phyloP scores from a whole-genome alignment of 1,140 invertebrate genomes.

The Drosophila kepulauana region DNA sequence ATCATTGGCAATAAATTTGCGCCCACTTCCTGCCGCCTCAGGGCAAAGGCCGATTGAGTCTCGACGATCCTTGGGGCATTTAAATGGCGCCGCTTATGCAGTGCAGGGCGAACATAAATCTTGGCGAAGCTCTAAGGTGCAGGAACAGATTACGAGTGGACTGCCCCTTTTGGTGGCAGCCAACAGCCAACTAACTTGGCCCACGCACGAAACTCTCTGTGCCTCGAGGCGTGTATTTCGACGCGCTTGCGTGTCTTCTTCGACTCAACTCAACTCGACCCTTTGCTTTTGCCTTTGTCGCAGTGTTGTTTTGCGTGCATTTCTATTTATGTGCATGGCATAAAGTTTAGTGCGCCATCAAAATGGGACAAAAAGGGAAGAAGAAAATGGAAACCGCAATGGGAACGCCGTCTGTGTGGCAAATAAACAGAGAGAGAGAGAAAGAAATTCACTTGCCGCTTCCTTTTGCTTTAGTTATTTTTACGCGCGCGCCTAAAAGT shows the following conservation, averaged over 20 bases:
- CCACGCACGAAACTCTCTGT: conserved; percentile 24
- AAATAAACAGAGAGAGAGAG: conserved; percentile 41
- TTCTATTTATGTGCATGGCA: conserved; percentile 77
- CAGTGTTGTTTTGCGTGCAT: conserved; percentile 63
- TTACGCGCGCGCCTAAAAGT: conserved; percentile 71
- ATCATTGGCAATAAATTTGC: conserved; percentile 75
- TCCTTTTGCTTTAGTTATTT: conserved; percentile 37
- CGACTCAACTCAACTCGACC: conserved; percentile 1
- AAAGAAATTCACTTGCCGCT: conserved; percentile 31
- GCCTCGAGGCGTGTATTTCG: conserved; percentile 11
- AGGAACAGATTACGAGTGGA: conserved; percentile 64
- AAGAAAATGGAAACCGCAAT: conserved; percentile 7
- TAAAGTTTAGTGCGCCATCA: conserved; percentile 78
- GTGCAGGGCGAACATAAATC: conserved; percentile 75
- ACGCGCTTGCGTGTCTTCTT: conserved; percentile 39
- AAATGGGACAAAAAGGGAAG: conserved; percentile 32
- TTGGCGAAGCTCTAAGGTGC: conserved; percentile 58
- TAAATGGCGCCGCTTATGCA: conserved; percentile 75
- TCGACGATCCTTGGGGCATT: conserved; percentile 50
- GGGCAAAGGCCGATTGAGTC: conserved; percentile 44
- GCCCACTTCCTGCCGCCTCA: conserved; percentile 40
- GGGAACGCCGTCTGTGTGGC: conserved; percentile 20
- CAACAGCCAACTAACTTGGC: conserved; percentile 26
- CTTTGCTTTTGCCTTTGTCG: conserved; percentile 50
- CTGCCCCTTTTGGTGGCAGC: conserved; percentile 5